Base-by-base conservation (phyloP, 2,113 vertebrate genomes). In the Ictalurus furcatus region DNA sequence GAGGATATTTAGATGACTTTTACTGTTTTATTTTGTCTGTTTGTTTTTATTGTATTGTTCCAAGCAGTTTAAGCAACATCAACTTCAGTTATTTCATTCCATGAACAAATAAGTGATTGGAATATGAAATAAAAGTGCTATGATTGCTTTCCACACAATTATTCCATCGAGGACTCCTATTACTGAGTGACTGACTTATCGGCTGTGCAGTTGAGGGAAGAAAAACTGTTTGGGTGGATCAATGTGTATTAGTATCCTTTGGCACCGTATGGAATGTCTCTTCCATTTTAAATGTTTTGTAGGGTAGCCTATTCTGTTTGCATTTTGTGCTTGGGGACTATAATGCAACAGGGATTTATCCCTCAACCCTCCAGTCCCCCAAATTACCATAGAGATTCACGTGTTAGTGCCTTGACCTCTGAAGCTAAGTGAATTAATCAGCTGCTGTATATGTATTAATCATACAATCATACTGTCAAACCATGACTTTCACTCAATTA, bases 241-340 rank as follows among this genome's bases (percentile, higher is more conserved):
- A 95, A 90, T 91, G 93, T 94, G 94, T 92, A 94, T 94, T 95
- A 94, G 85, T 90, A 89, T 90, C 86, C 90, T 81, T 87, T 73
- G 59, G 91, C 90, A 93, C 89, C 87, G 90, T 56, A 79, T 74
- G 84, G 84, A 88, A 91, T 86, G 90, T 88, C 71, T 80, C 79
- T 87, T 93, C 93, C 90, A 94, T 95, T 93, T 94, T 93, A 93
- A 93, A 93, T 86, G 89, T 91, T 90, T 92, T 88, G 84, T 88
- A 89, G 87, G 91, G 91, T 88, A 91, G 92, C 88, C 65, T 90
- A 40, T 61, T 85, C 89, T 85, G 44, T 81, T 85, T 86, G 54
- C 25, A 30, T 28, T 9, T 30, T 8, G 48, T 54, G 13, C 0
- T 54, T 54, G 14, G 6, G 48, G 14, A n/a, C 23, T 52, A 6